Conservation (phyloP, 2,113 vertebrate genomes). For the Numida meleagris region DNA sequence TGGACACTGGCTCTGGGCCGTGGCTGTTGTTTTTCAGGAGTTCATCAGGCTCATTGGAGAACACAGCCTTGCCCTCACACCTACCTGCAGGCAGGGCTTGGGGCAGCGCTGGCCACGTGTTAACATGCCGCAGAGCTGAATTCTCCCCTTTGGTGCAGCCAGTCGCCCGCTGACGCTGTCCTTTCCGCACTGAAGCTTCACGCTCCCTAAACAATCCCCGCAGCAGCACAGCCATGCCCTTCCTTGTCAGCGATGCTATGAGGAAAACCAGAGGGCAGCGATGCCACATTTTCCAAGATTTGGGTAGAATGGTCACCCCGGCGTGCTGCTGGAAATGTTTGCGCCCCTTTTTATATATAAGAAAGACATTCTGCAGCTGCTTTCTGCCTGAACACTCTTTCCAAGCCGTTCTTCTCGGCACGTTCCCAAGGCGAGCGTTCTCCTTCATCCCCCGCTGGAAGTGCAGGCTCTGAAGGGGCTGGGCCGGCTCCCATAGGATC, state of each 20-base stretch:
- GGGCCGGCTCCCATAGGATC: background rate
- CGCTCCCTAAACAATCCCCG: background rate
- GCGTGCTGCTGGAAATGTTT: rapidly evolving
- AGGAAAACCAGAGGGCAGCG: background rate
- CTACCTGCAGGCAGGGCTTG: rapidly evolving
- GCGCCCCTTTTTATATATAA: background rate
- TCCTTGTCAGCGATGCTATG: rapidly evolving
- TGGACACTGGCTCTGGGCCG: rapidly evolving
- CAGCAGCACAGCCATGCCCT: background rate
- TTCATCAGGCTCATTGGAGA: background rate
- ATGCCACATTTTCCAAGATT: background rate
- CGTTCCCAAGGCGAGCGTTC: background rate
- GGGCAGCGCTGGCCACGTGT: background rate
- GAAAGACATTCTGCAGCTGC: background rate
- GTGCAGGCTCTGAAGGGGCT: background rate
- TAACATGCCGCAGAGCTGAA: background rate
- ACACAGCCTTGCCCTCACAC: background rate
- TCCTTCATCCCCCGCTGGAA: background rate
- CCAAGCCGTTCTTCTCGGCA: background rate
- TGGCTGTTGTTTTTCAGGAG: rapidly evolving
- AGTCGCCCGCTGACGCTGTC: background rate
- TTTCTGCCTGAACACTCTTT: background rate
- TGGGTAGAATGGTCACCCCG: background rate
- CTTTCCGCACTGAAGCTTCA: background rate
- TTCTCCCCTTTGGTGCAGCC: rapidly evolving